Conservation (phyloP, 23 tunicate genomes). For the Diplosoma virens region DNA sequence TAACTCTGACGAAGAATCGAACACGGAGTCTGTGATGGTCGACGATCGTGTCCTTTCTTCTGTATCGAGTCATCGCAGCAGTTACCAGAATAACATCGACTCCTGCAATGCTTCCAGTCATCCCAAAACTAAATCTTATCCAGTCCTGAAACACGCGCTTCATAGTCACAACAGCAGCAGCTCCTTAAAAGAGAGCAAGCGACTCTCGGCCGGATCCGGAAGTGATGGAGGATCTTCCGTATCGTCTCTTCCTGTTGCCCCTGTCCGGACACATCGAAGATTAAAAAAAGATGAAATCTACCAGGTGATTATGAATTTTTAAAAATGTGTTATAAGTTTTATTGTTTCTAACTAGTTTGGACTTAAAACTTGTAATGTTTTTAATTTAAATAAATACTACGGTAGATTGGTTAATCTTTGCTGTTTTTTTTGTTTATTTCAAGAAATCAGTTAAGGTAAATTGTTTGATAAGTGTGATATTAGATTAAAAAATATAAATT, state of each 20-base stretch:
- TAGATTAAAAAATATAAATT: too few species aligned
- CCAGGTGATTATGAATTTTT: too few species aligned
- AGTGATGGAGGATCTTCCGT: constrained; percentile 39
- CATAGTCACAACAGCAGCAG: neutral
- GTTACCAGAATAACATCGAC: neutral
- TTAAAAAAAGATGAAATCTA: neutral
- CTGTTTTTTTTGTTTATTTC: too few species aligned
- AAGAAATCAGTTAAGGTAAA: too few species aligned
- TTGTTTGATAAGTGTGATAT: too few species aligned
- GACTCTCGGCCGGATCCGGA: constrained; percentile 32
- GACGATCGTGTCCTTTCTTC: constrained; percentile 64
- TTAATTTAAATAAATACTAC: too few species aligned
- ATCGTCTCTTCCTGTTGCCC: constrained; percentile 32
- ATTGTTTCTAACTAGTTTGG: too few species aligned
- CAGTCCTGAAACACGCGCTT: neutral
- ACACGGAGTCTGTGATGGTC: constrained; percentile 70
- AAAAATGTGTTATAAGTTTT: too few species aligned
- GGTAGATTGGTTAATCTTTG: too few species aligned
- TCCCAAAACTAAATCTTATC: constrained; percentile 18
- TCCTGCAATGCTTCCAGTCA: neutral
- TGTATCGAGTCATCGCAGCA: constrained; percentile 54
- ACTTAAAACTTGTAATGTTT: too few species aligned
- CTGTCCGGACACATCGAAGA: constrained; percentile 32
- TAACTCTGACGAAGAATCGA: constrained; percentile 70
- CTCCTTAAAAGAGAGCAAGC: neutral